phyloP scores from a whole-genome alignment of 1,140 invertebrate genomes.

The Lasioglossum albipes region DNA sequence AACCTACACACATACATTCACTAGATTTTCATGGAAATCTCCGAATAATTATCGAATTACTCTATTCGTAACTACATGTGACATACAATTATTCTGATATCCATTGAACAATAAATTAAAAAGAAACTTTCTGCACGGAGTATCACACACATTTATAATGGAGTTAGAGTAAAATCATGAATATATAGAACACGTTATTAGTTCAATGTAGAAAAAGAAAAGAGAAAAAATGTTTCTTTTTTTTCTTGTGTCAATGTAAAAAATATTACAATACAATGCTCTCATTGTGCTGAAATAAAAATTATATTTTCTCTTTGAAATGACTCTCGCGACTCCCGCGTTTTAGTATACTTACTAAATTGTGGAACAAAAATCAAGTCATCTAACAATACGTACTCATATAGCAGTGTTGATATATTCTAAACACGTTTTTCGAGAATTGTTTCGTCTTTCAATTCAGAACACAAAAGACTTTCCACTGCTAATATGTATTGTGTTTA shows the following conservation, averaged over 20 bases:
- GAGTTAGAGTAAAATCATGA: constrained; percentile 37
- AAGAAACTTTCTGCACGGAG: constrained; percentile 34
- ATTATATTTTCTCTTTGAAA: constrained; percentile 29
- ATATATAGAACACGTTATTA: constrained; percentile 25
- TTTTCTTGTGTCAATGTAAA: no score
- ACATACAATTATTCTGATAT: constrained; percentile 64
- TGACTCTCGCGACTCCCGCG: constrained; percentile 14
- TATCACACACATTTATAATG: constrained; percentile 47
- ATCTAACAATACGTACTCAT: constrained; percentile 29
- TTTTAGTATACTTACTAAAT: constrained; percentile 44
- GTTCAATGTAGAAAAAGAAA: constrained; percentile 21
- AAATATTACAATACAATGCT: constrained; percentile 19
- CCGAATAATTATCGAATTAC: constrained; percentile 61
- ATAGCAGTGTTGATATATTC: constrained; percentile 32
- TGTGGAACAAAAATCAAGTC: constrained; percentile 30
- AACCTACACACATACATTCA: constrained; percentile 73
- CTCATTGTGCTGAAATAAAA: constrained; percentile 38
- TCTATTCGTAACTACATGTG: constrained; percentile 61
- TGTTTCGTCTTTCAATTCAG: not conserved
- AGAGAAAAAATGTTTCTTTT: constrained; percentile 1
- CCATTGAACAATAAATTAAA: constrained; percentile 63
- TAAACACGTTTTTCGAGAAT: constrained; percentile 34
- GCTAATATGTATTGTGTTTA: not conserved
- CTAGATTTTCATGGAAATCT: constrained; percentile 62
- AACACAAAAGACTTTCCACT: constrained; percentile 15